Evolutionary conservation across 2,113 vertebrate species (phyloP), one percentile per base, ranked within the genome.

Genomic region (Cyanoliseus patagonus): DNA sequence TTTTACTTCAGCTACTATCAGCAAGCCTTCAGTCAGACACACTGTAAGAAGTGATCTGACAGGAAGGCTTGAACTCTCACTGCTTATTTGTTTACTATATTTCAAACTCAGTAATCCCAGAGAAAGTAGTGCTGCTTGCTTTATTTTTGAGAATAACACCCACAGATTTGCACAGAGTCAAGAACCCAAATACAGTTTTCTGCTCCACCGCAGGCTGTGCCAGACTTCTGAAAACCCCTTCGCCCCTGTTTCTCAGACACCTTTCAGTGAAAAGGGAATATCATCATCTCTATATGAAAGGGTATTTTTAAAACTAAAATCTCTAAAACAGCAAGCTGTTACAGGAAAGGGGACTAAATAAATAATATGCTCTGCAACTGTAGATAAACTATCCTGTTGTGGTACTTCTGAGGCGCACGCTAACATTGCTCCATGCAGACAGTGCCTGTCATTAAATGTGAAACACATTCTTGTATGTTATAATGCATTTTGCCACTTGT

Each of bases 341-440:
- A 57, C 7, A 91, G 49, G 46, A 80, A 85, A 69, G 44, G 27
- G 8, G 22, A 68, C 31, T 33, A 64, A 53, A 49, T 46, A 70
- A 83, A 83, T 61, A 37, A 75, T 74, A 62, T 10, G 17, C 12
- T 75, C 49, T 52, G 18, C 52, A 63, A 47, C 42, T 5, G 7
- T 8, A 75, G n/a, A 18, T 77, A 6, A 4, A 20, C 44, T 37
- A 3, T 35, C 33, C 25, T 73, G 1, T 9, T 1, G 0, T 33
- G 33, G 74, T 42, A 19, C n/a, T 87, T 57, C 53, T 64, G 35
- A 25, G 11, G 30, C 6, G 17, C 53, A 44, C 12, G 3, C 12
- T 51, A 49, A 53, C 47, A 12, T 1, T 31, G 37, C 46, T 64
- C 14, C 24, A 47, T 69, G 52, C 77, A 83, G 53, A 47, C 72